Conservation (phyloP, 2,888 invertebrate genomes). For the Nycteola revayana region DNA sequence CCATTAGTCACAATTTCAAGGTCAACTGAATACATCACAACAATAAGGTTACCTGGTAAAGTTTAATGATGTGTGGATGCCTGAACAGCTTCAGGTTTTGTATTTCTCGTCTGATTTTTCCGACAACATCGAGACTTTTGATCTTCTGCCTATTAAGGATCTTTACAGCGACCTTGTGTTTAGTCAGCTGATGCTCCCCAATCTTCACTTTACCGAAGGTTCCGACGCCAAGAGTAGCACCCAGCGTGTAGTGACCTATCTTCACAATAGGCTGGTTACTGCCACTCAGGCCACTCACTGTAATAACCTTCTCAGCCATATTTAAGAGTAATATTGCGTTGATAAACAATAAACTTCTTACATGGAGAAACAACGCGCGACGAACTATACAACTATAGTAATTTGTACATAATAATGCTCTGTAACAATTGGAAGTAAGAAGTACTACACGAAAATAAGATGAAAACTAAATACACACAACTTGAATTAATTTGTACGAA, state of each 20-base stretch:
- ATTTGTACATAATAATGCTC: no score
- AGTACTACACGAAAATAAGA: no score
- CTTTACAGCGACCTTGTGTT: slow-evolving; percentile 99
- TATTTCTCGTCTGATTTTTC: slow-evolving; percentile 98
- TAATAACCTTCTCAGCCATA: slow-evolving; percentile 68
- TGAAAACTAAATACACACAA: no score
- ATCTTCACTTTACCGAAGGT: slow-evolving; percentile 99
- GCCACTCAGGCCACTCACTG: slow-evolving; percentile 61
- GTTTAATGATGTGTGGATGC: slow-evolving; percentile 99
- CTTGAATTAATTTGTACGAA: no score
- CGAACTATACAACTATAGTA: no score
- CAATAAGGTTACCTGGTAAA: slow-evolving; percentile 86
- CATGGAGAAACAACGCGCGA: no score
- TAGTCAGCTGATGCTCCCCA: slow-evolving; percentile 98
- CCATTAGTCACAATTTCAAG: slow-evolving; percentile 22
- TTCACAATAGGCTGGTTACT: slow-evolving; percentile 90
- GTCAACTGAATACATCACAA: slow-evolving; percentile 16
- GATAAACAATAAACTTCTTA: no score
- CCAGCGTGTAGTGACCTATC: slow-evolving; percentile 98
- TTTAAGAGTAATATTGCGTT: slow-evolving; percentile 17
- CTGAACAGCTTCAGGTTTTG: slow-evolving; percentile 99
- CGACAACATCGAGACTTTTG: slow-evolving; percentile 99
- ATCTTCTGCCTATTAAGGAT: slow-evolving; percentile 99
- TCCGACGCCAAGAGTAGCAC: slow-evolving; percentile 94
- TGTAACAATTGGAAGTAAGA: no score